A percentile compares a stretch with the other conserved stretches of the same genome.
These are phyloP conservation scores for Puffinus mauretanicus DNA, from an alignment of 2,113 vertebrate genomes.

Conservation along the genomic window DNA sequence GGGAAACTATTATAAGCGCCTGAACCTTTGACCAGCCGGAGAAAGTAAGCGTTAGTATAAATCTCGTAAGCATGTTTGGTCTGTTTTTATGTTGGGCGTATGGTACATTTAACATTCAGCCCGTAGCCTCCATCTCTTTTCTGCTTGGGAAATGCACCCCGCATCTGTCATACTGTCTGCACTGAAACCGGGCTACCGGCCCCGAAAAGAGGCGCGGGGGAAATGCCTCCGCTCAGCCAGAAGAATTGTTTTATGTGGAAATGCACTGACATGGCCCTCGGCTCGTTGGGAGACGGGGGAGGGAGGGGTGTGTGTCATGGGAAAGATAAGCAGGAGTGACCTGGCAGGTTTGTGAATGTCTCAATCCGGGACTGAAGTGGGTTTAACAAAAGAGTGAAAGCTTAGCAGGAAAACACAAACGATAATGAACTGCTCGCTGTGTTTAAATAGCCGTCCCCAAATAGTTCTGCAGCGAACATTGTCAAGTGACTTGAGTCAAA, in stretches of 20 bases:
- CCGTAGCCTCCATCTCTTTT: slow-evolving; percentile 36
- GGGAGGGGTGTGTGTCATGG: too few species aligned
- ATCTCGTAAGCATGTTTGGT: slow-evolving; percentile 65
- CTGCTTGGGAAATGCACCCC: slow-evolving; percentile 61
- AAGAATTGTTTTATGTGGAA: slow-evolving; percentile 72
- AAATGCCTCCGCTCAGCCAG: slow-evolving; percentile 72
- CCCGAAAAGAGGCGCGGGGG: slow-evolving; percentile 37
- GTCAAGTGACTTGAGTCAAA: slow-evolving; percentile 45
- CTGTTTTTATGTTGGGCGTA: slow-evolving; percentile 52
- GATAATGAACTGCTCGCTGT: slow-evolving; percentile 69
- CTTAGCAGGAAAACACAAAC: slow-evolving; percentile 70
- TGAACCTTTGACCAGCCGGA: slow-evolving; percentile 70
- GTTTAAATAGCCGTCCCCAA: slow-evolving; percentile 67
- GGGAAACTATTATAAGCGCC: slow-evolving; percentile 66
- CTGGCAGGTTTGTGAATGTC: slow-evolving; percentile 70
- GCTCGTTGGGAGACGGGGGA: slow-evolving; percentile 37
- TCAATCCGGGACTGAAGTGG: slow-evolving; percentile 63
- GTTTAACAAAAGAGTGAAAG: slow-evolving; percentile 60
- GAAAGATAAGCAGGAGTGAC: slow-evolving; percentile 76
- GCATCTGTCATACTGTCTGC: slow-evolving; percentile 71
- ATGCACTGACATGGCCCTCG: slow-evolving; percentile 53
- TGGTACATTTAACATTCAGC: slow-evolving; percentile 74
- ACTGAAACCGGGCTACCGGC: slow-evolving; percentile 4
- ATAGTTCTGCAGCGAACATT: slow-evolving; percentile 2
- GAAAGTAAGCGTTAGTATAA: slow-evolving; percentile 68